Evolutionary conservation across 2,888 invertebrate species (phyloP), one percentile per base, ranked within the genome.

Genomic region (Lampropteryx suffumata): DNA sequence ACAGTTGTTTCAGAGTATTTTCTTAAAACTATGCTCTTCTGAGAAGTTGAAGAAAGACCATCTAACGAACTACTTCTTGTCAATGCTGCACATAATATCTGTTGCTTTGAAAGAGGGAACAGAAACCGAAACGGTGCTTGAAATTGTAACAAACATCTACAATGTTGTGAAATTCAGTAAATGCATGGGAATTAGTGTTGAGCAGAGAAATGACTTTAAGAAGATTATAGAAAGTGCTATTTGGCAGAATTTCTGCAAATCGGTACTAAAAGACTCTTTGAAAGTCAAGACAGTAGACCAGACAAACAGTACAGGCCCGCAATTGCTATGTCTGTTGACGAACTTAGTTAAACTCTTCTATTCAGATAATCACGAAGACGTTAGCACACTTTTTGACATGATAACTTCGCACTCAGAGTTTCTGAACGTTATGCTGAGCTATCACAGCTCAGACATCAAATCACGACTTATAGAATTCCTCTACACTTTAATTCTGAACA

Each of bases 351-450:
- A 92, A 46, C 73, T 92, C 0, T 82, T 94, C 12, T 94, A 93
- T 62, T 65, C 76, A 5, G 66, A 67, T 14, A 83, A 92, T 42
- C 88, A 90, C 27, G 73, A 82, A 3, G 85, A 91, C 32, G 82
- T 92, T 0, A 83, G 80, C 37, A 89, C 91, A 12, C 76, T 95
- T 5, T 94, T 95, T 61, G 94, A 95, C 56, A 94, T 96, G 94
- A 91, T 94, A 7, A 92, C 92, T 3, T 93, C 94, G 0, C 96
- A 96, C 82, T 96, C 96, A 0, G 94, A 95, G 67, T 96, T 96
- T 73, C 79, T 94, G 37, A 94, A 94, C 59, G 91, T 94, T 4
- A 92, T 95, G 77, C 73, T 96, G 11, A 92, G 91, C 52, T 77
- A 84, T 42, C 79, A 82, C 50, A 81, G 84, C 45, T 76, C 82